These are phyloP conservation scores for Plebejus argus DNA, from an alignment of 2,888 invertebrate species.

Conservation along the genomic window DNA sequence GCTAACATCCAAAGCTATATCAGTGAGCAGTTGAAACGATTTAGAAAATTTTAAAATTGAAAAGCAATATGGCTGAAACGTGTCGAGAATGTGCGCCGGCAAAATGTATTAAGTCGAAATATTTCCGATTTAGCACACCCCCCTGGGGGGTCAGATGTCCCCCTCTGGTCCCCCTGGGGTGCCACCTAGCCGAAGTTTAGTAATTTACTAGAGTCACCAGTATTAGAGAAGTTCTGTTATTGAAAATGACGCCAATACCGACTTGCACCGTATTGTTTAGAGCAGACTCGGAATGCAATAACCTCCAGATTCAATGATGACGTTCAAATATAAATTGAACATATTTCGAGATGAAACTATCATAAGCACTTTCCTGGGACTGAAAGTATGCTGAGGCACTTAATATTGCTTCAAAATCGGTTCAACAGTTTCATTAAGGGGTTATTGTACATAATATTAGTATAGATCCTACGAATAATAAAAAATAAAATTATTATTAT, in stretches of 20 bases:
- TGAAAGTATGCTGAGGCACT: too few species aligned
- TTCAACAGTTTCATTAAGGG: too few species aligned
- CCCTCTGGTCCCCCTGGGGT: not conserved
- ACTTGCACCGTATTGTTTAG: not conserved
- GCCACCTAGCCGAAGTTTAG: not conserved
- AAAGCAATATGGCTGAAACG: constrained; percentile 10
- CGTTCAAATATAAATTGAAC: not conserved
- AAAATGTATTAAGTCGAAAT: constrained; percentile 2
- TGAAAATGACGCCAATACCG: not conserved
- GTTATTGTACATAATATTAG: too few species aligned
- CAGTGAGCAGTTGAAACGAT: not conserved
- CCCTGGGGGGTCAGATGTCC: not conserved
- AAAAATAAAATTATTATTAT: too few species aligned
- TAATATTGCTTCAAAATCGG: too few species aligned
- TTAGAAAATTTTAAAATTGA: constrained; percentile 5
- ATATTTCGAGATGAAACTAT: too few species aligned
- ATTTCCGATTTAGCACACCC: not conserved
- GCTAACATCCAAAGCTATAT: not conserved
- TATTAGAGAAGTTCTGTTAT: not conserved
- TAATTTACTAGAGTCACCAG: not conserved
- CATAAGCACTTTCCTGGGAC: too few species aligned
- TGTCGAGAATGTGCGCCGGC: not conserved
- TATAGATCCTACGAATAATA: too few species aligned
- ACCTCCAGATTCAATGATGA: not conserved
- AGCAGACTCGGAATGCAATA: not conserved